Evolutionary conservation across 2,113 vertebrate species (phyloP).

Genomic region (Abramis brama): DNA sequence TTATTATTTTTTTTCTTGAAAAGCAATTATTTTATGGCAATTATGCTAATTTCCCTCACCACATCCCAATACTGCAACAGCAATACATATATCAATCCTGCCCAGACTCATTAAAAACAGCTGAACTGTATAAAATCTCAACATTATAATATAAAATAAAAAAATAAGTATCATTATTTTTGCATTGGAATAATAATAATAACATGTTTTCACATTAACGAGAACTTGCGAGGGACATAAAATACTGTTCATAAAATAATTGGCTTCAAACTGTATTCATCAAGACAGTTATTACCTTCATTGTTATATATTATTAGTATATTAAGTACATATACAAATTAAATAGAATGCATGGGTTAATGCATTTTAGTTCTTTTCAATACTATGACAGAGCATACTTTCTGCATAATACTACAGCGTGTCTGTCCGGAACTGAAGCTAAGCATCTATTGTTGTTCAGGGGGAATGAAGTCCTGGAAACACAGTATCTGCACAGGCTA

Average conservation of each 20-base stretch:
- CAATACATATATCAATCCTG: background rate
- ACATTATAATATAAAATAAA: background rate
- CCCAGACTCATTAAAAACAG: background rate
- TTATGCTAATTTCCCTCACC: background rate
- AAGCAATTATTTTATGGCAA: background rate
- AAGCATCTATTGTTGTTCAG: background rate
- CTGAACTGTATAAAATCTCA: background rate
- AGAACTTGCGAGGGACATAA: background rate
- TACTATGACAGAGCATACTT: background rate
- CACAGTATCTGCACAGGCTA: background rate
- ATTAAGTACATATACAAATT: too few species aligned
- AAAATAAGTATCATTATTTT: background rate
- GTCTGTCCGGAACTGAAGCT: constrained; percentile 14
- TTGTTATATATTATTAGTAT: background rate
- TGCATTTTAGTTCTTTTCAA: background rate
- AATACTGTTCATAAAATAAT: background rate
- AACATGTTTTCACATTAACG: background rate
- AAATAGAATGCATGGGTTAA: background rate
- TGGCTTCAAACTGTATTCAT: background rate
- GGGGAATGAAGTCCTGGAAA: background rate
- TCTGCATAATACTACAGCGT: background rate
- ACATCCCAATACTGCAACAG: background rate
- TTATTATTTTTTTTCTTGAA: too few species aligned
- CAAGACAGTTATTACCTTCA: background rate
- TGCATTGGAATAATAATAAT: background rate